These are phyloP conservation scores for Sycophila sp. DNA, from an alignment of 1,140 invertebrate genomes.

Conservation along the genomic window DNA sequence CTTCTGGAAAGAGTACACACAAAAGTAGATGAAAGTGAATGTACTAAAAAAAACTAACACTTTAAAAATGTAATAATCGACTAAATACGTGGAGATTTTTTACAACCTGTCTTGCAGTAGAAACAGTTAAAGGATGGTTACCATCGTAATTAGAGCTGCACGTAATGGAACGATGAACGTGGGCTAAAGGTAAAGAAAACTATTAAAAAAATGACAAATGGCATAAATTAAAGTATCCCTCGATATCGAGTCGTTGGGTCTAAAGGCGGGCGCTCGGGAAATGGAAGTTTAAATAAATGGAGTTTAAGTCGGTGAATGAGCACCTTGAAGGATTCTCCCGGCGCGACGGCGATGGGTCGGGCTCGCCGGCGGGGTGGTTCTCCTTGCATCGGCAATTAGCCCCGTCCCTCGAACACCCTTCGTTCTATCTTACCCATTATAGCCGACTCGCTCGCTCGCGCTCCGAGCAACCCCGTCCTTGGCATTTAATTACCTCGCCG, in stretches of 20 bases:
- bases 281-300: conserved; percentile 37
- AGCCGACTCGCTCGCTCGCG: conserved; percentile 12
- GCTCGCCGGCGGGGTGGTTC: conserved; percentile 39
- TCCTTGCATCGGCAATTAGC: conserved; percentile 63
- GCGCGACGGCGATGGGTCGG: too few relatives aligned
- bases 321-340: conserved; percentile 59
- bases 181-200: too few relatives aligned
- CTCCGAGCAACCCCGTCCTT: conserved; percentile 60
- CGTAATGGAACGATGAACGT: too few relatives aligned
- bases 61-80: not conserved
- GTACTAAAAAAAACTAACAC: not conserved
- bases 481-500: conserved; percentile 64
- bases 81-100: too few relatives aligned
- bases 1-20: too few relatives aligned
- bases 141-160: too few relatives aligned
- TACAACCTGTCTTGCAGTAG: too few relatives aligned
- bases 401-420: conserved; percentile 58
- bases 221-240: too few relatives aligned
- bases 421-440: conserved; percentile 56
- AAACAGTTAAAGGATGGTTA: too few relatives aligned
- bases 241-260: too few relatives aligned
- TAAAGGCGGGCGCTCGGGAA: not conserved
- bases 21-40: too few relatives aligned
- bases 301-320: conserved; percentile 55
- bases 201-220: too few relatives aligned